These are phyloP conservation scores for Orchestia grillus DNA, from an alignment of 1,140 invertebrate species.

Conservation along the genomic window DNA sequence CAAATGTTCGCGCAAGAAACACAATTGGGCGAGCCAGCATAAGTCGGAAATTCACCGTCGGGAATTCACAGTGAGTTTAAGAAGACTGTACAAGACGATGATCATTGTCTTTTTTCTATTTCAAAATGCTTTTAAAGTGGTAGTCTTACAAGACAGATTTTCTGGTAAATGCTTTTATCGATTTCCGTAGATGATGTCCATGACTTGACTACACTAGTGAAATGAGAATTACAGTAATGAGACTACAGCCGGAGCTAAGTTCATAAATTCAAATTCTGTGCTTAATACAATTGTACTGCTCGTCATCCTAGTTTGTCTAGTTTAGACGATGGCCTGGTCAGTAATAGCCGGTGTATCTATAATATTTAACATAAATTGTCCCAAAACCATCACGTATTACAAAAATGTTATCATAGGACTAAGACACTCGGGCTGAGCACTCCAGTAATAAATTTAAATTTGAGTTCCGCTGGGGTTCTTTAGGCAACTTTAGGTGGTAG, in stretches of 20 bases:
- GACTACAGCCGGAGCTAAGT: not conserved
- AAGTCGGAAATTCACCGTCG: not conserved
- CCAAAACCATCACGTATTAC: not conserved
- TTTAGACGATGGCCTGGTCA: not conserved
- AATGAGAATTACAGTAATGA: not conserved
- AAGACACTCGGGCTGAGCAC: not conserved
- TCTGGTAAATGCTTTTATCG: not conserved
- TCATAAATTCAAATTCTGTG: not conserved
- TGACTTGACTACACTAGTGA: not conserved
- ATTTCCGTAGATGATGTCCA: not conserved
- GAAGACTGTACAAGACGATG: not conserved
- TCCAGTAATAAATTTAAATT: not conserved
- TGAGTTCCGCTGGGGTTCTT: not conserved
- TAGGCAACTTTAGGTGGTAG: not conserved
- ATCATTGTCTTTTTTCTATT: not conserved
- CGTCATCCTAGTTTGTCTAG: not conserved
- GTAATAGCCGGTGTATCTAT: not conserved
- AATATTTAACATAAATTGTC: not conserved
- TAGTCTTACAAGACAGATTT: not conserved
- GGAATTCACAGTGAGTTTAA: not conserved
- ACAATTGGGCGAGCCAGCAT: not conserved
- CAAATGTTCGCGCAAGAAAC: slow-evolving; percentile 18
- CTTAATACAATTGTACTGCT: not conserved
- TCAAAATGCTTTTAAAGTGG: not conserved
- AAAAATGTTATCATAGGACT: not conserved